Percentiles rank a stretch among this genome's conserved stretches.
Evolutionary conservation across 2,797 vertebrate genomes (phyloP).

Genomic region (Chloroceryle inda): DNA sequence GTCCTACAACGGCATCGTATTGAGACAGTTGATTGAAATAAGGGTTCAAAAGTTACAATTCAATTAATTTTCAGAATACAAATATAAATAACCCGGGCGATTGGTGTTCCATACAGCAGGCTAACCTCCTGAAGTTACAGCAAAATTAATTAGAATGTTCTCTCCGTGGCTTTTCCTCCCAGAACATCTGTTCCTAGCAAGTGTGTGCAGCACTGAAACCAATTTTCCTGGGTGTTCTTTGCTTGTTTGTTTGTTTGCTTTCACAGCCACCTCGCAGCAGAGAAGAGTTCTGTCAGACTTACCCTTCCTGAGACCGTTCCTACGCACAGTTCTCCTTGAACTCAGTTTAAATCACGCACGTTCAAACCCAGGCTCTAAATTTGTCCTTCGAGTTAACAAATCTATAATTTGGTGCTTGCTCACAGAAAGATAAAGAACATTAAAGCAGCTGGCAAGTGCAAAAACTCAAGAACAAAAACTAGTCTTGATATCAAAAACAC

Average conservation of each 20-base stretch:
- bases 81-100: neutral
- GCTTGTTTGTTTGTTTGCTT: neutral
- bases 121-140: neutral
- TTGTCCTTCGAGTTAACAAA: neutral
- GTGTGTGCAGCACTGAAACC: neutral
- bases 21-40: neutral
- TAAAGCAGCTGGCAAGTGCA: conserved; percentile 44
- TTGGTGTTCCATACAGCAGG: neutral
- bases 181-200: neutral
- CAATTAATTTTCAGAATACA: neutral
- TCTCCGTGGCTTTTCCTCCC: neutral
- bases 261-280: accelerated
- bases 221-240: neutral
- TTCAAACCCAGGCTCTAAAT: neutral
- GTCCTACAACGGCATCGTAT: neutral
- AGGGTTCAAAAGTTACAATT: neutral
- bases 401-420: neutral
- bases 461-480: conserved; percentile 43
- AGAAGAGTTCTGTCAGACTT: neutral
- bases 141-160: neutral
- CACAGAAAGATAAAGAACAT: neutral
- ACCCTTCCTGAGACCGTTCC: accelerated
- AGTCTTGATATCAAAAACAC: conserved; percentile 62
- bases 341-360: neutral
- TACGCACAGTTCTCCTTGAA: neutral